Evolutionary conservation across 37 sponge, comb jelly and placozoan genomes (phyloP), one percentile per base, ranked within the genome.

Genomic region (Tethya wilhelma): DNA sequence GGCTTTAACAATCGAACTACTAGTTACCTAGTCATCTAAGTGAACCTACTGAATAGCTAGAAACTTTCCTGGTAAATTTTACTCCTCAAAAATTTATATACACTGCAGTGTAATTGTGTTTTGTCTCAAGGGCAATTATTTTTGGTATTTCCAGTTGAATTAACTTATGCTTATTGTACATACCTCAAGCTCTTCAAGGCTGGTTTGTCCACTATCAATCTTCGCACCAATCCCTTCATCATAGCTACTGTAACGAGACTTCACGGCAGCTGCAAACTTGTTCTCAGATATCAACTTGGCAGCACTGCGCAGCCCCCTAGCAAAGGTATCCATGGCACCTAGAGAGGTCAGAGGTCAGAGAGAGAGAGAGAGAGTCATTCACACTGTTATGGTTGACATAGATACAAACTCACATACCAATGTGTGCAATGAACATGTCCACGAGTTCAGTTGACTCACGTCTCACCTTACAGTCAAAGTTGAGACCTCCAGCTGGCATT

Each of bases 241-340:
- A 46, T 53, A 44, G 32, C 72, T 65, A 37, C 69, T 46, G 68
- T 86, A 86, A 4, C 87, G 62, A 29, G 79, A 49, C 74, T 78
- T 78, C 7, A 90, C 85, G 36, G 69, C 64, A 20, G 32, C 46
- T 9, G 79, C 41, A 67, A 90, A 8, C 29, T 79, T 44, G 11
- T 81, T 85, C 6, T 84, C 85, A 9, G 71, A 49, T 2, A 84
- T 42, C 31, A 79, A 38, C n/a, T 67, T 62, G 36, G 53, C 62
- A 38, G 90, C 90, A 84, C 22, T 44, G 12, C 43, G 56, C 46
- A 90, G 76, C 8, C 75, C 90, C 12, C 85, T 67, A 63, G 90
- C 80, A 84, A 90, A 90, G 1, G 85, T 84, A 65, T 90, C 90
- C 90, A 90, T 90, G 14, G 90, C 90, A 77, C 90, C 90, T 90